These are phyloP conservation scores for Castor canadensis DNA, from an alignment of 2,113 vertebrate species.

Conservation along the genomic window DNA sequence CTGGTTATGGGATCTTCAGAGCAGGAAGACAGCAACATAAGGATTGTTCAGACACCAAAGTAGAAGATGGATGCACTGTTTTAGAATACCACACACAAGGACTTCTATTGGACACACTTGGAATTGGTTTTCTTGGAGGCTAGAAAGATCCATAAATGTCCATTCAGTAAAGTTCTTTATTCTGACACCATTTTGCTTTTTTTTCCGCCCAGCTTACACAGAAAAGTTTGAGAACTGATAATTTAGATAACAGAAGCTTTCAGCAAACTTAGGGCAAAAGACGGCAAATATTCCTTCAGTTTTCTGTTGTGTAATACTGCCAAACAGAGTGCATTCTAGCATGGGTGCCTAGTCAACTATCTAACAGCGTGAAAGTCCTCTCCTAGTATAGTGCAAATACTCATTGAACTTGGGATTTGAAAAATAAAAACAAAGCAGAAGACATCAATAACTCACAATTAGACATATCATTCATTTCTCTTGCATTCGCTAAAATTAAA, in stretches of 20 bases:
- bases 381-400: not conserved
- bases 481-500: constrained; percentile 2
- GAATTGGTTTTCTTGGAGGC: not conserved
- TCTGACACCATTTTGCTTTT: not conserved
- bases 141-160: not conserved
- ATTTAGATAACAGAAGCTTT: not conserved
- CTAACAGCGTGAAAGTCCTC: not conserved
- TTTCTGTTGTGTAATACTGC: not conserved
- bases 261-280: not conserved
- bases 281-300: not conserved
- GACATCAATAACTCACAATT: no score
- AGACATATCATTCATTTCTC: no score
- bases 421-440: not conserved
- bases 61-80: not conserved
- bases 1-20: not conserved
- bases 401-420: not conserved
- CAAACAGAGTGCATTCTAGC: not conserved
- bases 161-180: not conserved
- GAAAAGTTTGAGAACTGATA: not conserved
- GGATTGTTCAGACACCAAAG: not conserved
- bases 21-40: not conserved
- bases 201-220: not conserved
- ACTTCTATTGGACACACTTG: not conserved
- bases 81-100: not conserved
- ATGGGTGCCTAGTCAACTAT: not conserved